Conservation (phyloP, 64 coral and sea anemone species). For the Acropora tenuis region DNA sequence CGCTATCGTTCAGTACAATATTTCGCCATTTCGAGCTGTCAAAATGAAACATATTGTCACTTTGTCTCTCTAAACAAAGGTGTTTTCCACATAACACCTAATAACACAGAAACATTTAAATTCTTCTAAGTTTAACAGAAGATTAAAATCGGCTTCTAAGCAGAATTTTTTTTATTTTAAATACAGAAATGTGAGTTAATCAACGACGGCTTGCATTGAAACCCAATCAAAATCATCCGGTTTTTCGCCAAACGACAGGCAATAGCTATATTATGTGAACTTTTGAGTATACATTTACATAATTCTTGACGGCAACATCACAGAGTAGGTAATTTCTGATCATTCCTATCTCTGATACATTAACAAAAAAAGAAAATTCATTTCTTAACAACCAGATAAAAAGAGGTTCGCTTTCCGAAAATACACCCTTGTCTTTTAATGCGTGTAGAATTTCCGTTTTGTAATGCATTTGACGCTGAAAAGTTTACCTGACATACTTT, state of each 20-base stretch:
- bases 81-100: slow-evolving; percentile 25
- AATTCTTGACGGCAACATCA: background rate
- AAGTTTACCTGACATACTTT: background rate
- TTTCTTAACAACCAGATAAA: background rate
- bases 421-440: background rate
- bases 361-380: background rate
- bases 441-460: slow-evolving; percentile 1
- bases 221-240: background rate
- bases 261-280: background rate
- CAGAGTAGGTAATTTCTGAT: background rate
- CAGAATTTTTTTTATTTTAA: background rate
- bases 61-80: slow-evolving; percentile 24
- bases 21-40: slow-evolving; percentile 11
- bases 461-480: background rate
- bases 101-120: background rate
- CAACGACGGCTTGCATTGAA: background rate
- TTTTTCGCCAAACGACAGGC: background rate
- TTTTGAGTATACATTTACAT: slow-evolving; percentile 7
- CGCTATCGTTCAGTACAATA: background rate
- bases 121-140: background rate
- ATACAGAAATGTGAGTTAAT: background rate
- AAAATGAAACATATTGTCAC: slow-evolving; percentile 5
- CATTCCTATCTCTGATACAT: background rate
- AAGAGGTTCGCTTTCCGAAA: background rate
- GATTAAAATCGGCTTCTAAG: background rate